Evolutionary conservation across 2,888 invertebrate genomes (phyloP).

Genomic region (Lathronympha strigana): DNA sequence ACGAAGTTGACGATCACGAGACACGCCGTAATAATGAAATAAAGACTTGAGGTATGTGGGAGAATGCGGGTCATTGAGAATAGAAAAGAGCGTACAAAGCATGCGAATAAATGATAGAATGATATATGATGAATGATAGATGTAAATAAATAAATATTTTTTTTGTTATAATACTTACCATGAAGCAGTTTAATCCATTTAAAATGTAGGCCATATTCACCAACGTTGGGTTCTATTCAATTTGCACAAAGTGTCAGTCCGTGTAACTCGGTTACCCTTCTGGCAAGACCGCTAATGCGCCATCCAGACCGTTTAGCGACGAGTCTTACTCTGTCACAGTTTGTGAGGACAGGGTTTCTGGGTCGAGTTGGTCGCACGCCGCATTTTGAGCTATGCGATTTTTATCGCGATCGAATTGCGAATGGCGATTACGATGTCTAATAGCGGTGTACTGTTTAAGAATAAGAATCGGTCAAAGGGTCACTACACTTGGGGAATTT

Average conservation of each 20-base stretch:
- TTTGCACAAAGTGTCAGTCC: constrained; percentile 62
- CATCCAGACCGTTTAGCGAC: constrained; percentile 57
- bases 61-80: too few species aligned
- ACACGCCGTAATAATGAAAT: too few species aligned
- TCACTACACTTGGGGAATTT: too few species aligned
- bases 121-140: too few species aligned
- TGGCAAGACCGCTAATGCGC: constrained; percentile 55
- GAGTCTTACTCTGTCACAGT: constrained; percentile 38
- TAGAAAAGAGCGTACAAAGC: too few species aligned
- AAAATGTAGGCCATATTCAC: constrained; percentile 11
- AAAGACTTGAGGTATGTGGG: too few species aligned
- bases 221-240: constrained; percentile 46
- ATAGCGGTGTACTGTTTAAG: too few species aligned
- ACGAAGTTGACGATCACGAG: too few species aligned
- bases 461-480: too few species aligned
- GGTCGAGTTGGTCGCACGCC: not conserved
- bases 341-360: constrained; percentile 9
- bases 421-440: not conserved
- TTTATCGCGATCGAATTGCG: not conserved
- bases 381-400: not conserved
- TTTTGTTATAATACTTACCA: too few species aligned
- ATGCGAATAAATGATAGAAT: too few species aligned
- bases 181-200: constrained; percentile 3
- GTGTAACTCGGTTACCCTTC: constrained; percentile 53
- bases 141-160: too few species aligned